These are phyloP conservation scores for Euura saliciscinereae DNA, from an alignment of 1,140 invertebrate species.

Conservation along the genomic window DNA sequence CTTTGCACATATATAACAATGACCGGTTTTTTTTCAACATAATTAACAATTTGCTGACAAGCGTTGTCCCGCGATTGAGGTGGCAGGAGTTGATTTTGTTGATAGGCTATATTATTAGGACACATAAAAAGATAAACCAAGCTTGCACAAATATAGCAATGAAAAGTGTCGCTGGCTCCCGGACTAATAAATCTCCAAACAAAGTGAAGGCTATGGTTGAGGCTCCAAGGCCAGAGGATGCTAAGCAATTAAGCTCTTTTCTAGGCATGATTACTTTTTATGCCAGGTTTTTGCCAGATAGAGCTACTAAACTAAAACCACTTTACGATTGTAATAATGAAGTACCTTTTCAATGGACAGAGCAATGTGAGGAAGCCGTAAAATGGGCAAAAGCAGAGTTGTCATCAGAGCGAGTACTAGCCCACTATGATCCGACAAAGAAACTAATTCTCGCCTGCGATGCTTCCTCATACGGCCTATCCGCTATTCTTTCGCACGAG, in stretches of 20 bases:
- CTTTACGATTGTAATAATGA: slow-evolving; percentile 11
- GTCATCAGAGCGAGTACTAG: too few species aligned
- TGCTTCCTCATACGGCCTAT: slow-evolving; percentile 55
- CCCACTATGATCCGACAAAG: not conserved
- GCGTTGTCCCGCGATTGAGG: too few species aligned
- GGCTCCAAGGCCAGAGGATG: slow-evolving; percentile 23
- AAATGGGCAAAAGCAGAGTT: too few species aligned
- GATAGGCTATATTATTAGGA: too few species aligned
- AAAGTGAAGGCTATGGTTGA: slow-evolving; percentile 30
- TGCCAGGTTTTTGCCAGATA: slow-evolving; percentile 27
- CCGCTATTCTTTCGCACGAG: slow-evolving; percentile 54
- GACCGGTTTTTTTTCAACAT: too few species aligned
- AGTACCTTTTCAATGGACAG: slow-evolving; percentile 26
- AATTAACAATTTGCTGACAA: too few species aligned
- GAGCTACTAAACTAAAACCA: slow-evolving; percentile 15
- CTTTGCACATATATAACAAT: too few species aligned
- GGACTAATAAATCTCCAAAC: slow-evolving; percentile 16
- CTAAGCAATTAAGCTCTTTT: slow-evolving; percentile 29
- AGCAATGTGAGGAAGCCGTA: slow-evolving; percentile 24
- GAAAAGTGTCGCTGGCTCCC: too few species aligned
- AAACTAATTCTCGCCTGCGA: slow-evolving; percentile 55
- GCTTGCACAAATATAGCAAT: too few species aligned
- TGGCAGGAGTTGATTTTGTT: too few species aligned
- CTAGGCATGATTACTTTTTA: slow-evolving; percentile 37
- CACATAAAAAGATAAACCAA: too few species aligned